phyloP scores from a whole-genome alignment of 2,888 invertebrate genomes.

The Buathra laborator region DNA sequence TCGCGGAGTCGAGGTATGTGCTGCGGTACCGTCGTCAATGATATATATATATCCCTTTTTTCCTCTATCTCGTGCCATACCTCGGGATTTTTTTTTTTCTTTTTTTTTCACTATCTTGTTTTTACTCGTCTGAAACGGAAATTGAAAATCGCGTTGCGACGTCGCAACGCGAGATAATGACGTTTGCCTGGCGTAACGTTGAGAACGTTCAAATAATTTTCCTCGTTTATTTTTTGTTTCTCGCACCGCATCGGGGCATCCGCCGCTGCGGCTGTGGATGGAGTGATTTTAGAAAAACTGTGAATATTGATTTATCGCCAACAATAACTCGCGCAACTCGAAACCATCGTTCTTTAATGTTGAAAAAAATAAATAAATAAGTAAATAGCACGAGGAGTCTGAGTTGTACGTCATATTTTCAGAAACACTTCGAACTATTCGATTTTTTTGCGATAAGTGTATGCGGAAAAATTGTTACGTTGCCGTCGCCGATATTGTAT shows the following conservation, averaged over 20 bases:
- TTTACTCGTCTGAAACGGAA: constrained; percentile 65
- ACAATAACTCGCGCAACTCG: too few relatives aligned
- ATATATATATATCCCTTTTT: constrained; percentile 33
- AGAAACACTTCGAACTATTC: not conserved
- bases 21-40: constrained; percentile 44
- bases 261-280: not conserved
- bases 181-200: constrained; percentile 53
- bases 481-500: not conserved
- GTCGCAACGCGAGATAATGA: constrained; percentile 63
- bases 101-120: constrained; percentile 59
- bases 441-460: not conserved
- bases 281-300: not conserved
- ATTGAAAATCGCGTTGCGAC: constrained; percentile 66
- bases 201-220: constrained; percentile 62
- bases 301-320: not conserved
- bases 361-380: too few relatives aligned
- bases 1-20: constrained; percentile 43
- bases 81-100: constrained; percentile 22
- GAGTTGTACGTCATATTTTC: too few relatives aligned
- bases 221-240: constrained; percentile 28
- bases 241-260: not conserved
- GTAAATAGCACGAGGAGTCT: too few relatives aligned
- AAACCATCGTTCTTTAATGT: too few relatives aligned
- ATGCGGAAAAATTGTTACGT: not conserved
- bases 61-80: constrained; percentile 14